Evolutionary conservation across 2,888 invertebrate species (phyloP), one percentile per base, ranked within the genome.

Genomic region (Catocala sponsa): DNA sequence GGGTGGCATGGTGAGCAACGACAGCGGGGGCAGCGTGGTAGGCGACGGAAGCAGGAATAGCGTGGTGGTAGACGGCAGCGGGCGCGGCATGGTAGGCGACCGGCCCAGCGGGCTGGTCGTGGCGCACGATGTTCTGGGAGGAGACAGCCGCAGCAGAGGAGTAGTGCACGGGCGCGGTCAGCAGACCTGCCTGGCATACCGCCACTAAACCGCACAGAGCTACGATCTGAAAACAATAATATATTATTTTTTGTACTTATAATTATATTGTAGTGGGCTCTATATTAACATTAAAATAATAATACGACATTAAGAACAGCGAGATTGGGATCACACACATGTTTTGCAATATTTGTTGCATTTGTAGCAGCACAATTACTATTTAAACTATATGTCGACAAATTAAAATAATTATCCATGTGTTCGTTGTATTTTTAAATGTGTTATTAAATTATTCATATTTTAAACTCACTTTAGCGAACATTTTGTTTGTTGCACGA

Each of bases 111-210:
- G 70, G 85, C 84, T 81, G 86, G 82, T 87, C 89, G 72, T 85
- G 86, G 57, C 89, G 85, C 41, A 89, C 82, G 70, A 89, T 86
- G 77, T 80, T 89, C 65, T 88, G 88, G 4, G 89, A 88, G 38
- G 90, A 90, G 44, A 89, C 84, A 48, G 88, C 87, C 6, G 76
- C 78, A 35, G 88, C 85, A 9, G 82, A 65, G 2, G 87, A 84
- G 74, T 86, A 86, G 74, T 89, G 89, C 12, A 50, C 79, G 15
- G 95, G 53, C 78, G 59, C 91, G 15, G 82, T 76, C 58, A 83
- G 59, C 41, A 79, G 74, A 65, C 75, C 83, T 53, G 60, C 81
- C 69, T 70, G 80, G 52, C 76, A 64, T 32, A 78, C 72, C 33
- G 81, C 80, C 70, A 79, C 76, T 38, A 80, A 43, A 15, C 81